Conservation (phyloP, 2,888 invertebrate genomes). For the Lamproptera curius region DNA sequence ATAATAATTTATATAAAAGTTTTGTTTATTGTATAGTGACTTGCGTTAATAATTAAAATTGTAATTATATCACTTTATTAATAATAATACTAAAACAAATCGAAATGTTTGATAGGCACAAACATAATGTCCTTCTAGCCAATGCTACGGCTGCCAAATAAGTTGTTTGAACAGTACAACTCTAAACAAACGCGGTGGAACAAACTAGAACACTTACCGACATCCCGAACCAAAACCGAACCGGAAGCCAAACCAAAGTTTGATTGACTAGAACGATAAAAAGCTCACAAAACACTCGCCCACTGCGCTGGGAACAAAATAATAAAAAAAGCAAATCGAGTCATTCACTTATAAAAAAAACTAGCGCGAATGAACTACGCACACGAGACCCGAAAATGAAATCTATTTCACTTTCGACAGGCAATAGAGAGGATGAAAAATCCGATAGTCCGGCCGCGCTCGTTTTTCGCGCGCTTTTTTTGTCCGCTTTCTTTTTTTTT, state of each 20-base stretch:
- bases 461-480: slow-evolving; percentile 19
- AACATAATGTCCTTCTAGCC: too few relatives aligned
- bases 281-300: not conserved
- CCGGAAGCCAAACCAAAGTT: not conserved
- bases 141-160: too few relatives aligned
- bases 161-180: too few relatives aligned
- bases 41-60: too few relatives aligned
- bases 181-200: too few relatives aligned
- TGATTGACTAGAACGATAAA: not conserved
- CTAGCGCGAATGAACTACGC: slow-evolving; percentile 18
- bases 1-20: too few relatives aligned
- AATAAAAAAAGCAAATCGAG: not conserved
- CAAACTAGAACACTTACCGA: too few relatives aligned
- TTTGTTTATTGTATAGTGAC: too few relatives aligned
- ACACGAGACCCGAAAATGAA: slow-evolving; percentile 24
- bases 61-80: too few relatives aligned
- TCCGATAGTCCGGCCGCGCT: slow-evolving; percentile 16
- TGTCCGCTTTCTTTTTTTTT: slow-evolving; percentile 35
- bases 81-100: too few relatives aligned
- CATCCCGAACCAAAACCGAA: not conserved
- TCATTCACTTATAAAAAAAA: too few relatives aligned
- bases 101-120: too few relatives aligned
- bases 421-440: slow-evolving; percentile 29
- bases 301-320: not conserved
- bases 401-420: slow-evolving; percentile 33